Percentiles rank a stretch among this genome's conserved stretches.
phyloP scores from a whole-genome alignment of 37 sponge, comb jelly and placozoan species.

The Ephydatia muelleri region DNA sequence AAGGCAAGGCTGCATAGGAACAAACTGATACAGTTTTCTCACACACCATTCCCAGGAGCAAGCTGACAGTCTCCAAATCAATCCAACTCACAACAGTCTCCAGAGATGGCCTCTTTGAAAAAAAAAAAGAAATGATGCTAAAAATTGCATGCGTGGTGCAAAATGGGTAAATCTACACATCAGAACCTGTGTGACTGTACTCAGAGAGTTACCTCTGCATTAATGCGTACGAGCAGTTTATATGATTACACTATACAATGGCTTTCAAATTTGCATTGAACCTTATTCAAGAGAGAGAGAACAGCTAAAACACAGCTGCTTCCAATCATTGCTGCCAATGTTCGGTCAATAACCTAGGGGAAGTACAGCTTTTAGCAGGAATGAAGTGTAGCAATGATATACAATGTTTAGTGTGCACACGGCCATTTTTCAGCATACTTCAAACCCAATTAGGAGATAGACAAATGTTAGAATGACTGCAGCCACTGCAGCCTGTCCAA shows the following conservation, averaged over 20 bases:
- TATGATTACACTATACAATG: background rate
- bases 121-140: background rate
- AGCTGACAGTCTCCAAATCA: conserved; percentile 90
- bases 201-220: background rate
- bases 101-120: conserved; percentile 82
- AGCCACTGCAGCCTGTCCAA: conserved; percentile 35
- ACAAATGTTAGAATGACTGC: conserved; percentile 73
- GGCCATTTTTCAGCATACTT: conserved; percentile 40
- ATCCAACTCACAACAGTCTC: conserved; percentile 73
- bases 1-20: background rate
- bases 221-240: background rate
- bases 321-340: conserved; percentile 88
- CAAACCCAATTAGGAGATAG: conserved; percentile 84
- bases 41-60: conserved; percentile 94
- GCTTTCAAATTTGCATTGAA: conserved; percentile 4
- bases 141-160: background rate
- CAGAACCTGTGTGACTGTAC: background rate
- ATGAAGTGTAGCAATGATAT: background rate
- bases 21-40: background rate
- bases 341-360: conserved; percentile 76
- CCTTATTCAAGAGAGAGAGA: conserved; percentile 77
- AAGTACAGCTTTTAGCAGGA: background rate
- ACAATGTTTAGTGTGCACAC: background rate
- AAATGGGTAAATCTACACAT: background rate
- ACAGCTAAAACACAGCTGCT: conserved; percentile 68